Evolutionary conservation across 2,888 invertebrate species (phyloP).

Genomic region (Mantis religiosa): DNA sequence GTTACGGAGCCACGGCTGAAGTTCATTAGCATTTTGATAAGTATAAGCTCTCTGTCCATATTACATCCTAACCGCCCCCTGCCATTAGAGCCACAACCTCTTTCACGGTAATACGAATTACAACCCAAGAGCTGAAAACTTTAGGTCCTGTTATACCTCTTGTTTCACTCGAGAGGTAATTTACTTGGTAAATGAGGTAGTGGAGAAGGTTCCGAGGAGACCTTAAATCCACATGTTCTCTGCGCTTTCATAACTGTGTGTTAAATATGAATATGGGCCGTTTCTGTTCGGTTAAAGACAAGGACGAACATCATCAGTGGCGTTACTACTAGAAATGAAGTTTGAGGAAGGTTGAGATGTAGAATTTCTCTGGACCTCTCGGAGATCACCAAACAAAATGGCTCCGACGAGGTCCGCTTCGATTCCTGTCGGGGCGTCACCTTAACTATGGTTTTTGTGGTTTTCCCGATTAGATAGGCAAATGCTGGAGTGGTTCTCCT

Average conservation of each 20-base stretch:
- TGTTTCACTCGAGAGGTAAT: constrained; percentile 18
- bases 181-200: constrained; percentile 19
- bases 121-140: neutral
- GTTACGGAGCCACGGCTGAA: neutral
- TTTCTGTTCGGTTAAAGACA: neutral
- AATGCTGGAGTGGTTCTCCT: no score
- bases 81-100: neutral
- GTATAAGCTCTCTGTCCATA: neutral
- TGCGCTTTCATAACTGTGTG: neutral
- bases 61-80: neutral
- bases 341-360: neutral
- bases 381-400: no score
- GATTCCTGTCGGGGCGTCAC: no score
- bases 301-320: neutral
- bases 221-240: neutral
- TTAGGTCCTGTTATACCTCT: neutral
- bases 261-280: neutral
- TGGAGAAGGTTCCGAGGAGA: neutral
- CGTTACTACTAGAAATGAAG: neutral
- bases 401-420: no score
- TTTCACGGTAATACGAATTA: neutral
- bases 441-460: no score
- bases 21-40: constrained; percentile 22
- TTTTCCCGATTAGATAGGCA: no score
- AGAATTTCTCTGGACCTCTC: no score